Evolutionary conservation across 2,888 invertebrate species (phyloP).

Genomic region (Incurvaria masculella): DNA sequence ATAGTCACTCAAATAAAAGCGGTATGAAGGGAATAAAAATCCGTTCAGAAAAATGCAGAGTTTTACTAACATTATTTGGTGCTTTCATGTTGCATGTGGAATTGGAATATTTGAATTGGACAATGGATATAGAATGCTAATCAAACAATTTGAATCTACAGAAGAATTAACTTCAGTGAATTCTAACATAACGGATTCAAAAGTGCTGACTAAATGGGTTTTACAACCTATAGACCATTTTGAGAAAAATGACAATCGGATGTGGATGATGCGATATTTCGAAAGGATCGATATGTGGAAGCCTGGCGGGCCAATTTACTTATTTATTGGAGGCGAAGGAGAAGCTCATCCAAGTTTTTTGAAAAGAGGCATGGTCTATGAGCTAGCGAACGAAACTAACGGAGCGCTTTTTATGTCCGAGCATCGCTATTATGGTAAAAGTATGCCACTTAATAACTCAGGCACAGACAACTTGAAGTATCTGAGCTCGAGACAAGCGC

Average conservation of each 20-base stretch:
- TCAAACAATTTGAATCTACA: background rate
- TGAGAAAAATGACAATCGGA: slow-evolving; percentile 25
- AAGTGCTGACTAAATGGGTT: slow-evolving; percentile 27
- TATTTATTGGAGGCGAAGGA: slow-evolving; percentile 38
- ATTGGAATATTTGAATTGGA: slow-evolving; percentile 23
- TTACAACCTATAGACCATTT: slow-evolving; percentile 39
- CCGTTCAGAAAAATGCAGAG: too few species aligned
- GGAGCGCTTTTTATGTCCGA: slow-evolving; percentile 36
- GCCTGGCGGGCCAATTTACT: slow-evolving; percentile 31
- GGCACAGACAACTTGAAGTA: slow-evolving; percentile 30
- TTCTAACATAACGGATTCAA: too few species aligned
- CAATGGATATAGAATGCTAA: slow-evolving; percentile 18
- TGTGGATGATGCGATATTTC: slow-evolving; percentile 40
- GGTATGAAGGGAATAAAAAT: too few species aligned
- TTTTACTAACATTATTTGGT: too few species aligned
- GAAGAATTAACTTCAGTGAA: slow-evolving; percentile 3
- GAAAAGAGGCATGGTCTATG: slow-evolving; percentile 31
- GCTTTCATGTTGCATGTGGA: slow-evolving; percentile 5
- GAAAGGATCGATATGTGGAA: slow-evolving; percentile 32
- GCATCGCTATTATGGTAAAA: slow-evolving; percentile 43
- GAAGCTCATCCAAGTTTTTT: slow-evolving; percentile 27
- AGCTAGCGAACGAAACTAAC: slow-evolving; percentile 38
- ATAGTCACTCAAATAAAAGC: too few species aligned
- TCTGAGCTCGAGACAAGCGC: slow-evolving; percentile 35
- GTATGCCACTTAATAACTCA: slow-evolving; percentile 31